Evolutionary conservation across 2,797 vertebrate genomes (phyloP).

Genomic region (Denticeps clupeoides): DNA sequence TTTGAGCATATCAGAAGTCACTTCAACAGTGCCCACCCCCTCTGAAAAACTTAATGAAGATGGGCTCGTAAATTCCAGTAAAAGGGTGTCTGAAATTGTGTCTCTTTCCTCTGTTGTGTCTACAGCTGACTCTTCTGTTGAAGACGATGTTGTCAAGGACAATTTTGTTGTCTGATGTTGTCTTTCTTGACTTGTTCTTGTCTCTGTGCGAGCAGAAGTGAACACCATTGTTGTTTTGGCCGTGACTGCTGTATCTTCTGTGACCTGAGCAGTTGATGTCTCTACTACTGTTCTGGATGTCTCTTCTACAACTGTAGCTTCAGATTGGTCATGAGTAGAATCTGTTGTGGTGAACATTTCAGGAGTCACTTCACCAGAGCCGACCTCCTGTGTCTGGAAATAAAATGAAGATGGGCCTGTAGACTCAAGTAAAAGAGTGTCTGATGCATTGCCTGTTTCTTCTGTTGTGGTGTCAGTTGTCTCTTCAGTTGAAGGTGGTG

Average conservation of each 20-base stretch:
- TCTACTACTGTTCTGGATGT: constrained; percentile 2
- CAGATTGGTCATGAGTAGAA: constrained; percentile 2
- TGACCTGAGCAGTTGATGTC: too few species aligned
- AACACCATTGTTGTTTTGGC: neutral
- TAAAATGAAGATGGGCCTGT: too few species aligned
- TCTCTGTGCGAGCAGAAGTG: neutral
- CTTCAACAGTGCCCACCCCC: constrained; percentile 11
- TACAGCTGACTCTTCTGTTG: constrained; percentile 5
- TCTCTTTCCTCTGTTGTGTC: neutral
- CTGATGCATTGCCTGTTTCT: too few species aligned
- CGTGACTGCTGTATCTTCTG: neutral
- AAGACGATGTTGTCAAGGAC: too few species aligned
- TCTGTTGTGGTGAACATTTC: neutral
- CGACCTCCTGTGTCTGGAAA: constrained; percentile 5
- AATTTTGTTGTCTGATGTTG: neutral
- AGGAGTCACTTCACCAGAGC: constrained; percentile 6
- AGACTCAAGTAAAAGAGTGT: too few species aligned
- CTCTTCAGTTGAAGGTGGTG: neutral
- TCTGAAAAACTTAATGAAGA: neutral
- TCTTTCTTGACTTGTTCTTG: neutral
- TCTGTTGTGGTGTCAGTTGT: neutral
- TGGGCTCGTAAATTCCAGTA: neutral
- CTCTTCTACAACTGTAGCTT: constrained; percentile 7
- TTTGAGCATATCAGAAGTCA: neutral
- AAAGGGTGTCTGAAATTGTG: constrained; percentile 6